These are phyloP conservation scores for Echinometra lucunter DNA, from an alignment of 53 echinoderm and acorn worm species.

Conservation along the genomic window DNA sequence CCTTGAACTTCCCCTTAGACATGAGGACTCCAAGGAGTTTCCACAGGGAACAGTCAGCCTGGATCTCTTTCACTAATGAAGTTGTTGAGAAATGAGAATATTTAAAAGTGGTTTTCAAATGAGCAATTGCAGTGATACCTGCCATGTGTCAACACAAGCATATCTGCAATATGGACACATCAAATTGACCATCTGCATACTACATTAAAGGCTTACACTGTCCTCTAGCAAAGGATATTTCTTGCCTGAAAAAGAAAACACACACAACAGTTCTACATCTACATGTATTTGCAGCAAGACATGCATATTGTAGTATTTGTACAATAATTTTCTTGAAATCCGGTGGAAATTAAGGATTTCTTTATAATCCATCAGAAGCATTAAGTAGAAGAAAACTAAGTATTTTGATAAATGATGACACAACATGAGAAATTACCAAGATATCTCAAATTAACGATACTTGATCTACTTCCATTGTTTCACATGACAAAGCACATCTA, in stretches of 20 bases:
- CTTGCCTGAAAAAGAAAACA: too few relatives aligned
- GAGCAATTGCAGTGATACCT: neutral
- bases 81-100: neutral
- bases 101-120: neutral
- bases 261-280: neutral
- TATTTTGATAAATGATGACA: neutral
- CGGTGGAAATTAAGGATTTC: constrained; percentile 12
- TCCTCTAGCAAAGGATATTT: too few relatives aligned
- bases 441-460: neutral
- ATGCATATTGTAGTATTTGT: neutral
- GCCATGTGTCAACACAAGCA: neutral
- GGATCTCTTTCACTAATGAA: neutral
- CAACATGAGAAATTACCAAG: neutral
- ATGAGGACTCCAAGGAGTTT: neutral
- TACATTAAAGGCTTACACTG: too few relatives aligned
- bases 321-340: neutral
- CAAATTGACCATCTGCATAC: too few relatives aligned
- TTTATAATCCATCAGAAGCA: neutral
- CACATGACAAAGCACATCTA: neutral
- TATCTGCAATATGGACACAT: too few relatives aligned
- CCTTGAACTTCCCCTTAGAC: constrained; percentile 14
- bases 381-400: neutral
- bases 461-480: neutral
- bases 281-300: neutral
- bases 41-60: neutral